phyloP scores from a whole-genome alignment of 1,140 invertebrate genomes.

The Sweltsa coloradensis region DNA sequence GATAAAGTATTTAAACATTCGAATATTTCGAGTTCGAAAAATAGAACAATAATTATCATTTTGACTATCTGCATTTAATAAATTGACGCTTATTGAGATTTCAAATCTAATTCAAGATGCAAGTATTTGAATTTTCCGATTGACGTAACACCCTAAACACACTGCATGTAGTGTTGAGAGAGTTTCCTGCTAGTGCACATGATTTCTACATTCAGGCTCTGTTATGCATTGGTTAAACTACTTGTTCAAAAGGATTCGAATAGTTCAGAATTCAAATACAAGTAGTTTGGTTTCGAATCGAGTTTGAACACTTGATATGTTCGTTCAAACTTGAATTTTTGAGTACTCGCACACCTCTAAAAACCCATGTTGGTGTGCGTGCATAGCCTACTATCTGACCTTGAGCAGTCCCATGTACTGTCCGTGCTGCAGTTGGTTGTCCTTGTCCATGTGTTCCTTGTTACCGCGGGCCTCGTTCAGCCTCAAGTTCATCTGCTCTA shows the following conservation, averaged over 20 bases:
- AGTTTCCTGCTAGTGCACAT: too few relatives aligned
- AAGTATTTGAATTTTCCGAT: too few relatives aligned
- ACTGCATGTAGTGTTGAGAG: too few relatives aligned
- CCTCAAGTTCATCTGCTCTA: constrained; percentile 43
- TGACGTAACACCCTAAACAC: too few relatives aligned
- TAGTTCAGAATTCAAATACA: not conserved
- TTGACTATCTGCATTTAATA: too few relatives aligned
- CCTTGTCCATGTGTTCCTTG: constrained; percentile 43
- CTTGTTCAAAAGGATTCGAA: not conserved
- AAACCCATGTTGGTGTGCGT: not conserved
- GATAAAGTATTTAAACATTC: too few relatives aligned
- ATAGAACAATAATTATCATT: too few relatives aligned
- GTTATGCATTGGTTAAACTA: too few relatives aligned
- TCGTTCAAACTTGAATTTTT: not conserved
- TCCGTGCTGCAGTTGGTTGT: constrained; percentile 40
- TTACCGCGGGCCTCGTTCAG: constrained; percentile 42
- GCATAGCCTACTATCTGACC: constrained; percentile 15
- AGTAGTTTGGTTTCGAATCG: not conserved
- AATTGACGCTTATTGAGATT: too few relatives aligned
- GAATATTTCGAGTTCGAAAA: too few relatives aligned
- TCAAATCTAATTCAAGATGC: too few relatives aligned
- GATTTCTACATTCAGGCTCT: too few relatives aligned
- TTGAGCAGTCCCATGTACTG: constrained; percentile 39
- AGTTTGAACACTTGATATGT: not conserved
- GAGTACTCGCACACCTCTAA: not conserved